Percentiles rank a stretch among this genome's conserved stretches.
phyloP scores from a whole-genome alignment of 2,888 invertebrate species.

The Agrotis exclamationis region DNA sequence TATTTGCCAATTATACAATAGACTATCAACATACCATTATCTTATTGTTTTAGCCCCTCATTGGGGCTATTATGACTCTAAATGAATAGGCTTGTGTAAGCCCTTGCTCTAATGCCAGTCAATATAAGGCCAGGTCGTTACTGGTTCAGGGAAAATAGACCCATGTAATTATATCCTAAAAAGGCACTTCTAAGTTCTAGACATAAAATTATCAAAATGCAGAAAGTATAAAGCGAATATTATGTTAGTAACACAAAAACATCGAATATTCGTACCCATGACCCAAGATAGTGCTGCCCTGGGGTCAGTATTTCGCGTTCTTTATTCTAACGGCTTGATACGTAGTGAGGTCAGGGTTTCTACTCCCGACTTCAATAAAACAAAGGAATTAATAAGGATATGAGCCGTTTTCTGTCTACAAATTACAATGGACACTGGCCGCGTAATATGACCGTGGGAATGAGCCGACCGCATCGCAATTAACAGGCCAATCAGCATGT shows the following conservation, averaged over 20 bases:
- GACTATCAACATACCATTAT: constrained; percentile 15
- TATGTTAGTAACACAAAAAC: constrained; percentile 12
- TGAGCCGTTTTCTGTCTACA: constrained; percentile 18
- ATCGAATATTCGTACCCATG: constrained; percentile 8
- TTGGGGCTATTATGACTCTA: neutral
- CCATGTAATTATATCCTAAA: no score
- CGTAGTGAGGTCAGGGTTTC: neutral
- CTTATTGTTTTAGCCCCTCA: constrained; percentile 19
- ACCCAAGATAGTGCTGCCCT: constrained; percentile 21
- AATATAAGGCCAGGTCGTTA: neutral
- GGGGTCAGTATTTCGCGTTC: constrained; percentile 23
- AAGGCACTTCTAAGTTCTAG: no score
- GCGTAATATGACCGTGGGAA: constrained; percentile 57
- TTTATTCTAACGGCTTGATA: neutral
- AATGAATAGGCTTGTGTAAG: neutral
- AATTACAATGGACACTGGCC: constrained; percentile 50
- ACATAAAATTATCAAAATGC: no score
- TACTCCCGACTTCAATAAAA: neutral
- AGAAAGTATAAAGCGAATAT: constrained; percentile 29
- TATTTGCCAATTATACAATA: constrained; percentile 35
- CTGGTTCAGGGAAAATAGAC: no score
- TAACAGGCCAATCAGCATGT: constrained; percentile 53
- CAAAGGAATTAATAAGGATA: constrained; percentile 46
- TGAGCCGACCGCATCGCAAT: constrained; percentile 52
- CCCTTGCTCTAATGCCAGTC: neutral